These are phyloP conservation scores for Istiophorus platypterus DNA, from an alignment of 2,113 vertebrate genomes.

Conservation along the genomic window DNA sequence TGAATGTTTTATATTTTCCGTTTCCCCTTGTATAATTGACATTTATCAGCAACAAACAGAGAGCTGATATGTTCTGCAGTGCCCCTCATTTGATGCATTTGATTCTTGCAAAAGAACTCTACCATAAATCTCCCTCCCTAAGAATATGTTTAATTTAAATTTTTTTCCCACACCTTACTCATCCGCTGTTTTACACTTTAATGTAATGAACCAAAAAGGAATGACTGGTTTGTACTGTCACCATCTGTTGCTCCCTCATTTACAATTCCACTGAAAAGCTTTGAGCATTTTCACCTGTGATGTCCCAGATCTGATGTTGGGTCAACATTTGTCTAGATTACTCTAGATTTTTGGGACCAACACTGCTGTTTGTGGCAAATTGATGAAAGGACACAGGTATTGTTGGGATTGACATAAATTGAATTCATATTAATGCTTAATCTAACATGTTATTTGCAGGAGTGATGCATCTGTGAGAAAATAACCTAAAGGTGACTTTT, in stretches of 20 bases:
- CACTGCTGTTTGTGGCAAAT: neutral
- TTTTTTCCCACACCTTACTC: neutral
- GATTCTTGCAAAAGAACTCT: slow-evolving; percentile 40
- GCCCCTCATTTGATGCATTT: slow-evolving; percentile 53
- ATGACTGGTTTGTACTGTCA: slow-evolving; percentile 39
- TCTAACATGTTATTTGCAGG: neutral
- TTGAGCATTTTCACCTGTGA: slow-evolving; percentile 27
- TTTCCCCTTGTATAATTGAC: slow-evolving; percentile 39
- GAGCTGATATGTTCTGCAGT: slow-evolving; percentile 39
- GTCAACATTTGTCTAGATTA: neutral
- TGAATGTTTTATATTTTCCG: slow-evolving; percentile 33
- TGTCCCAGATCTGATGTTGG: slow-evolving; percentile 14
- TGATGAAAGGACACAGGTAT: neutral
- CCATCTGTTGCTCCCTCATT: slow-evolving; percentile 59
- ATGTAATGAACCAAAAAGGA: slow-evolving; percentile 63
- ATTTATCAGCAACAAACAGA: slow-evolving; percentile 58
- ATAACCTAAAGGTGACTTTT: neutral
- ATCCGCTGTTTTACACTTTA: slow-evolving; percentile 51
- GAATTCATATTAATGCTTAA: neutral
- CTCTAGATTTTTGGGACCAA: neutral
- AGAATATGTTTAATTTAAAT: slow-evolving; percentile 26
- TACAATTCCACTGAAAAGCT: slow-evolving; percentile 50
- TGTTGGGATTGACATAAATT: neutral
- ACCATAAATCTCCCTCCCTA: slow-evolving; percentile 40
- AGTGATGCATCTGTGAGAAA: neutral